Percentiles rank a stretch among this genome's conserved stretches.
phyloP scores from a whole-genome alignment of 2,888 invertebrate species.

The Clunio marinus region DNA sequence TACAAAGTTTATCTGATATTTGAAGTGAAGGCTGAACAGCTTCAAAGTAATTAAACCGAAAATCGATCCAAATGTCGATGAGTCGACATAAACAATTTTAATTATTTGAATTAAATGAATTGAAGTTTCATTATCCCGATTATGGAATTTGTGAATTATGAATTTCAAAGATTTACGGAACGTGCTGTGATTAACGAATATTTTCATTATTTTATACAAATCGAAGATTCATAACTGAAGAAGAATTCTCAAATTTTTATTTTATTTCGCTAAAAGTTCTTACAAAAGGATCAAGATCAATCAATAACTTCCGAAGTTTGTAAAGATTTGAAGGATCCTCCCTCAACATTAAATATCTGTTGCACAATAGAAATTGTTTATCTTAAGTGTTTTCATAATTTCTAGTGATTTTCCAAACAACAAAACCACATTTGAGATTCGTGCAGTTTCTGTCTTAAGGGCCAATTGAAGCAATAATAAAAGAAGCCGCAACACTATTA shows the following conservation, averaged over 20 bases:
- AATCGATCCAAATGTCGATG: background rate
- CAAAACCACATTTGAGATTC: background rate
- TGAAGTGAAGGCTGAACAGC: too few species aligned
- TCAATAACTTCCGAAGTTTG: slow-evolving; percentile 1
- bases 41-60: background rate
- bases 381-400: slow-evolving; percentile 1
- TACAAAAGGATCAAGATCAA: too few species aligned
- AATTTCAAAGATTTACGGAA: too few species aligned
- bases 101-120: background rate
- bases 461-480: background rate
- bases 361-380: background rate
- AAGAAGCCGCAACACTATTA: slow-evolving; percentile 3
- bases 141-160: too few species aligned
- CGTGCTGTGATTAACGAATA: too few species aligned
- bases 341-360: background rate
- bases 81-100: background rate
- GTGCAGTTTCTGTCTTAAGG: slow-evolving; percentile 2
- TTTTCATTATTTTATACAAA: too few species aligned
- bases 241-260: too few species aligned
- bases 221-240: too few species aligned
- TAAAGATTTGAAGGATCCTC: background rate
- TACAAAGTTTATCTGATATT: too few species aligned
- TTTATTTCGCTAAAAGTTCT: background rate
- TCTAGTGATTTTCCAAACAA: background rate
- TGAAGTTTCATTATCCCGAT: too few species aligned